These are phyloP conservation scores for Papilio dardanus DNA, from an alignment of 1,140 invertebrate genomes.

Conservation along the genomic window DNA sequence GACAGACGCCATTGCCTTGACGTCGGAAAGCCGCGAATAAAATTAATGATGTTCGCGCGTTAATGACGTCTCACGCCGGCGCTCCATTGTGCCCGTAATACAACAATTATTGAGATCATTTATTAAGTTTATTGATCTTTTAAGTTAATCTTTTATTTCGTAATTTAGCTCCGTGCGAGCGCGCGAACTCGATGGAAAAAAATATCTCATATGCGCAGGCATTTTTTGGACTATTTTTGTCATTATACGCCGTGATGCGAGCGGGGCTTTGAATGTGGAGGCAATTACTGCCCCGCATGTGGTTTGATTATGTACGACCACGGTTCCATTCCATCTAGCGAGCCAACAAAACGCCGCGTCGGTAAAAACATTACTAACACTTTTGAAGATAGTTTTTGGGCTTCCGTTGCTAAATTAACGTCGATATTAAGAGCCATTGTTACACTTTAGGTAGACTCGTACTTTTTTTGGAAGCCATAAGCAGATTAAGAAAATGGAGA, in stretches of 20 bases:
- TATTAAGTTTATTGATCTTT: constrained; percentile 83
- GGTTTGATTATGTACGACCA: constrained; percentile 81
- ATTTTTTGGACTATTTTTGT: constrained; percentile 83
- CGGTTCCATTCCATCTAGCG: constrained; percentile 77
- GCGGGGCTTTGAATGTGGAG: constrained; percentile 79
- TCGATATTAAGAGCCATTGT: constrained; percentile 72
- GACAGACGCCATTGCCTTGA: constrained; percentile 80
- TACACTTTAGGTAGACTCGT: constrained; percentile 57
- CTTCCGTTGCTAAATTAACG: constrained; percentile 80
- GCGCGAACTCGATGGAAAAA: constrained; percentile 77
- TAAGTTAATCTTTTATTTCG: constrained; percentile 83
- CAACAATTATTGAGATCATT: constrained; percentile 83
- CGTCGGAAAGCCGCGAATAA: constrained; percentile 81
- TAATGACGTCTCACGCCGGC: constrained; percentile 81
- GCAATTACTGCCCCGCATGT: constrained; percentile 81
- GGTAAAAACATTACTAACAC: constrained; percentile 78
- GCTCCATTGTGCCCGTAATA: constrained; percentile 82
- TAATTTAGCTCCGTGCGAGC: constrained; percentile 80
- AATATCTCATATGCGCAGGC: constrained; percentile 80
- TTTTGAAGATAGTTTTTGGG: constrained; percentile 71
- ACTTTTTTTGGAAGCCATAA: constrained; percentile 43
- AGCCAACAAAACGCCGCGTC: constrained; percentile 64
- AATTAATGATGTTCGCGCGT: constrained; percentile 82
- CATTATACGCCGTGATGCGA: constrained; percentile 82
- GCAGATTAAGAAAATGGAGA: constrained; percentile 48